Conservation (phyloP, 2,113 vertebrate species). For the Todiramphus chloris region DNA sequence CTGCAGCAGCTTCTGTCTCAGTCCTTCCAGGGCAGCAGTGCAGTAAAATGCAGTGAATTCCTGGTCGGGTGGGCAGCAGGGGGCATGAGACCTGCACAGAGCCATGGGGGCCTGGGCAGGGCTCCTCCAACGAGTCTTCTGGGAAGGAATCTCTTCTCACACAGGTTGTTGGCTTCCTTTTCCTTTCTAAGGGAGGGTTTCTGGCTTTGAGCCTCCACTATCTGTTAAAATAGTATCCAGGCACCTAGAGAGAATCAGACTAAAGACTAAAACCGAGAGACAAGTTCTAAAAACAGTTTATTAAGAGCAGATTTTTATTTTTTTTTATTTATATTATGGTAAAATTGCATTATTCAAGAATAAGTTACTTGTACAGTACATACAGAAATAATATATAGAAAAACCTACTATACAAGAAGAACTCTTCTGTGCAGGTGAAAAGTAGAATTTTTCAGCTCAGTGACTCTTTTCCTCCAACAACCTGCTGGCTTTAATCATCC, state of each 20-base stretch:
- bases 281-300: conserved; percentile 72
- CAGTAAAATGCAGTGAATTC: fast-evolving
- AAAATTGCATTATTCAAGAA: conserved; percentile 76
- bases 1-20: too few species aligned
- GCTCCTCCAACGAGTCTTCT: background rate
- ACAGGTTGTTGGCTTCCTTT: background rate
- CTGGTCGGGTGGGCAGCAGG: background rate
- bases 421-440: conserved; percentile 32
- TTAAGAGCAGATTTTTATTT: conserved; percentile 57
- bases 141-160: background rate
- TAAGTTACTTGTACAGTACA: conserved; percentile 85
- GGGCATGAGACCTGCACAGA: background rate
- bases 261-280: background rate
- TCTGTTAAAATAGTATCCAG: background rate
- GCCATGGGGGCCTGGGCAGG: background rate
- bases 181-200: background rate
- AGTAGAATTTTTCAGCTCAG: background rate
- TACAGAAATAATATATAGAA: conserved; percentile 72
- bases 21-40: background rate
- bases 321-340: conserved; percentile 62
- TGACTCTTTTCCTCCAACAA: background rate
- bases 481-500: conserved; percentile 14
- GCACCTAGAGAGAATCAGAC: background rate
- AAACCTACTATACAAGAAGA: conserved; percentile 52
- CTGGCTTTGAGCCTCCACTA: background rate